Evolutionary conservation across 2,888 invertebrate genomes (phyloP).

Genomic region (Oscheius sp.): DNA sequence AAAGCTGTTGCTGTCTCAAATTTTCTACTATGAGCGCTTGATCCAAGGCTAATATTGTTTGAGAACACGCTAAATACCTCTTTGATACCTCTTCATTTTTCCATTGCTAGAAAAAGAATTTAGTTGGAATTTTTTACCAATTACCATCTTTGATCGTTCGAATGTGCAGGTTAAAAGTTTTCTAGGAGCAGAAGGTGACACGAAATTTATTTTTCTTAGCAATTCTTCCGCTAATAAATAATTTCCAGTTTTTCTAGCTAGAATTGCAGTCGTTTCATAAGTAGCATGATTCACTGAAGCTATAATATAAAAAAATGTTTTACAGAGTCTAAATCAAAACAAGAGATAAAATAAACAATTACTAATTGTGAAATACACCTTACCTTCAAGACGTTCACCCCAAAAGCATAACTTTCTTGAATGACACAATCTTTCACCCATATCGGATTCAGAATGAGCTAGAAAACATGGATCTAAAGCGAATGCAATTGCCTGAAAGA

Average conservation of each 20-base stretch:
- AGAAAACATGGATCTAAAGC: conserved; percentile 2
- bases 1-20: not conserved
- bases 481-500: not conserved
- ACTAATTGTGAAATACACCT: not conserved
- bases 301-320: not conserved
- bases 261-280: conserved; percentile 32
- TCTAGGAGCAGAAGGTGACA: not conserved
- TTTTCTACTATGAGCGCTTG: not conserved
- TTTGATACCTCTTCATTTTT: not conserved
- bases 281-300: not conserved
- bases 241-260: conserved; percentile 47
- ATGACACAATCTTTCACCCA: conserved; percentile 11
- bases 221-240: conserved; percentile 32
- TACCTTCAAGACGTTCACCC: conserved; percentile 11
- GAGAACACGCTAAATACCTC: not conserved
- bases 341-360: conserved; percentile 2
- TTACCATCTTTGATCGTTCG: conserved; percentile 13
- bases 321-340: not conserved
- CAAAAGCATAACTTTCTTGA: conserved; percentile 18
- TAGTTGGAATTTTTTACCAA: not conserved
- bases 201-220: not conserved
- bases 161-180: not conserved
- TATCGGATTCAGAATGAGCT: not conserved
- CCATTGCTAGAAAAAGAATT: not conserved
- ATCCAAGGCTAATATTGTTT: not conserved